Evolutionary conservation across 2,113 vertebrate species (phyloP), one percentile per base, ranked within the genome.

Genomic region (Sarotherodon lohbergeri): DNA sequence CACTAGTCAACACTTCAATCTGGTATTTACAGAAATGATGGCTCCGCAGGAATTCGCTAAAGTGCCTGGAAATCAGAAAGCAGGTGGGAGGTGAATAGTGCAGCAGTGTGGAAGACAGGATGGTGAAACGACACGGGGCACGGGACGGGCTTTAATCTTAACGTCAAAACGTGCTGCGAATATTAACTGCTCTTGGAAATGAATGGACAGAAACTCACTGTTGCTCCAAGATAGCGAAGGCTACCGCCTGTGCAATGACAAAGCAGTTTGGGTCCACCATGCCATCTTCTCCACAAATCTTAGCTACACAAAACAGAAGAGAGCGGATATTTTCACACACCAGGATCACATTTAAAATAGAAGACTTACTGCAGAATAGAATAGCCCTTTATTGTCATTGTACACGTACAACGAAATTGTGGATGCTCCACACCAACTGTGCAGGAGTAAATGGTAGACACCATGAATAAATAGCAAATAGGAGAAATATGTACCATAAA

Each of bases 1-100:
- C 99, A 16, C 99, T 99, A 59, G 99, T 99, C 97, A 99, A 97
- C 96, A 99, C 99, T 97, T 99, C 99, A 34, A 99, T 99, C 97
- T 99, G 99, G 92, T 99, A 99, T 97, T 99, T 99, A 97, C 99
- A 99, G 97, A 99, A 99, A 96, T 99, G 97, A 89, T 99, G 98
- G 96, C 98, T 99, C 85, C 98, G 95, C 93, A 99, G 92, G 96
- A 99, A 99, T 90, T 99, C 98, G 63, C 90, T 98, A 97, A 99
- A 99, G 98, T 99, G 98, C 97, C 99, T 99, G 96, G 82, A 92
- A 91, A 82, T 32, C 50, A 87, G 78, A 92, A 66, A 82, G 55
- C 48, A 22, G 17, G 85, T 22, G 48, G 84, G 39, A 86, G 83
- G 66, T 86, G 80, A 89, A 78, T 29, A 16, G 41, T 43, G 73